A percentile compares a stretch with the other conserved stretches of the same genome.
Conservation (phyloP, 2,888 invertebrate species). For the Bimastos eiseni region DNA sequence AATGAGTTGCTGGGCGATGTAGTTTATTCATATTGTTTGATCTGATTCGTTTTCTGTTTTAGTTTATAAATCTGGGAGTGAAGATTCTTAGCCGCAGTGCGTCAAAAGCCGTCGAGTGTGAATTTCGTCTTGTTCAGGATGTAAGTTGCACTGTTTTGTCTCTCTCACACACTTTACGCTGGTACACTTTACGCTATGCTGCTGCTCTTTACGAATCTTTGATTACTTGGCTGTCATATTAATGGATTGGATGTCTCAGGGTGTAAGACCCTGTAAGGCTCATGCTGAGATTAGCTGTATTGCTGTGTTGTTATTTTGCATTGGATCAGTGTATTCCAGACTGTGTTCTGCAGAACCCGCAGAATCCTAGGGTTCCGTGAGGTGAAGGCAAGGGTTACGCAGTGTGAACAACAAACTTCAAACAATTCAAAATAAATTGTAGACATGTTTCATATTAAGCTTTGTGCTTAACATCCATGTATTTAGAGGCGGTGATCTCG, state of each 20-base stretch:
- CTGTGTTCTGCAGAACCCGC: no score
- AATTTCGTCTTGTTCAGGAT: slow-evolving; percentile 88
- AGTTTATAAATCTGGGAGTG: slow-evolving; percentile 94
- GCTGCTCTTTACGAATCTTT: not conserved
- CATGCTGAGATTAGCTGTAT: not conserved
- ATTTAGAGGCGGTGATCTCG: no score
- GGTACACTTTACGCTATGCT: no score
- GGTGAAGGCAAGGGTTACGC: no score
- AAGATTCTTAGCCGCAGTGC: slow-evolving; percentile 91
- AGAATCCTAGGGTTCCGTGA: no score
- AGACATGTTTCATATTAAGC: no score
- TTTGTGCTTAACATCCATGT: no score
- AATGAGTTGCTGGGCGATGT: not conserved
- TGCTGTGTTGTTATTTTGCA: not conserved
- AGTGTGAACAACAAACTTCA: no score
- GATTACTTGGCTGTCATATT: no score
- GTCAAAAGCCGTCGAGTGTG: slow-evolving; percentile 83
- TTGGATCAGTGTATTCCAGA: no score
- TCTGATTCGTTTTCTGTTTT: slow-evolving; percentile 43
- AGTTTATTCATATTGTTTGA: not conserved
- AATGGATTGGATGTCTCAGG: not conserved
- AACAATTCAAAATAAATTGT: no score
- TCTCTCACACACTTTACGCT: no score
- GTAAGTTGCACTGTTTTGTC: slow-evolving; percentile 52
- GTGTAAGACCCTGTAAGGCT: not conserved